A percentile compares a stretch with the other conserved stretches of the same genome.
Conservation (phyloP, 2,113 vertebrate species). For the Leptobrachium leishanense region DNA sequence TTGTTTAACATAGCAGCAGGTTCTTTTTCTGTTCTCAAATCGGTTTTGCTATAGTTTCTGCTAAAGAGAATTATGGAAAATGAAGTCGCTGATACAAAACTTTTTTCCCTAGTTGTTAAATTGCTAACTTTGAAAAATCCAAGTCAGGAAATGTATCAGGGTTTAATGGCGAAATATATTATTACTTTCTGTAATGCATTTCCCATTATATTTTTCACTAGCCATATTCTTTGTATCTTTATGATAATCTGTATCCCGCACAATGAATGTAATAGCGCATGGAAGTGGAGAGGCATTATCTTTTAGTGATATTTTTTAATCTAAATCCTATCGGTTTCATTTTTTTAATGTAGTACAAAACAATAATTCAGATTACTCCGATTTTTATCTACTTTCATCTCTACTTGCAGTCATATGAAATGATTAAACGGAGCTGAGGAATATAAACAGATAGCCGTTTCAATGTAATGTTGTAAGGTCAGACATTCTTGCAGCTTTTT, state of each 20-base stretch:
- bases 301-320: neutral
- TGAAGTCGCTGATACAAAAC: neutral
- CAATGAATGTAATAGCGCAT: neutral
- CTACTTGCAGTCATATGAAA: neutral
- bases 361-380: neutral
- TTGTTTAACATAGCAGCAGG: too few species aligned
- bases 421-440: neutral
- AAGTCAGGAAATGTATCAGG: neutral
- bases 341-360: slow-evolving; percentile 4
- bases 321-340: neutral
- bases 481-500: neutral
- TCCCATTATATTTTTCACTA: neutral
- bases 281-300: neutral
- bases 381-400: slow-evolving; percentile 4
- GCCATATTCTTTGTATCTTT: slow-evolving; percentile 1
- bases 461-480: neutral
- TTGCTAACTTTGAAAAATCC: neutral
- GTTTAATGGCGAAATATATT: neutral
- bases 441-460: neutral
- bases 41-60: neutral
- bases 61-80: neutral
- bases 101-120: neutral
- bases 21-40: too few species aligned
- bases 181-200: neutral
- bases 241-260: neutral